These are phyloP conservation scores for Ernsta delagoae DNA, from an alignment of 2,888 invertebrate species.

Conservation along the genomic window DNA sequence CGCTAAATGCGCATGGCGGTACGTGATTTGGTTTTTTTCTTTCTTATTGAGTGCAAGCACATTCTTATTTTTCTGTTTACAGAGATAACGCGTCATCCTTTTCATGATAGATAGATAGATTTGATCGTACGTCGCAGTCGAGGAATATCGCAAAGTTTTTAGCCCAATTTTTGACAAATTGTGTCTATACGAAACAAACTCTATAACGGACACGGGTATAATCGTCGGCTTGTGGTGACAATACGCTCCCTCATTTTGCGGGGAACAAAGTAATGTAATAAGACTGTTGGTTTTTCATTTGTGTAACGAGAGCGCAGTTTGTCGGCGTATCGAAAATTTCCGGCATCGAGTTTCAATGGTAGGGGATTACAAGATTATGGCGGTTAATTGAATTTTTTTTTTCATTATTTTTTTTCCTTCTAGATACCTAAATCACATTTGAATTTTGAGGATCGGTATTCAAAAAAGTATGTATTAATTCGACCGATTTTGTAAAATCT, in stretches of 20 bases:
- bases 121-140: no score
- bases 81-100: no score
- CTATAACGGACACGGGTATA: slow-evolving; percentile 25
- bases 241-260: slow-evolving; percentile 44
- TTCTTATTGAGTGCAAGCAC: no score
- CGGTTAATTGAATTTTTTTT: slow-evolving; percentile 4
- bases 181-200: slow-evolving; percentile 1
- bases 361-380: slow-evolving; percentile 3
- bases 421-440: neutral
- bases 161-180: no score
- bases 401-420: neutral
- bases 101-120: no score
- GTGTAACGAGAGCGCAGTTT: slow-evolving; percentile 21
- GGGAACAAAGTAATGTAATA: slow-evolving; percentile 36
- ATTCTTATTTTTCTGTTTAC: no score
- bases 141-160: no score
- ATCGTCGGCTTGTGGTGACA: slow-evolving; percentile 40
- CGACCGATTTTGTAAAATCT: neutral
- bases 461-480: no score
- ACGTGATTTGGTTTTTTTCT: no score
- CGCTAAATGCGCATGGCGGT: no score
- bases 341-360: slow-evolving; percentile 20
- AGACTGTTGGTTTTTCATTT: slow-evolving; percentile 37
- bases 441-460: neutral
- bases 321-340: slow-evolving; percentile 27